These are phyloP conservation scores for Elachura formosa DNA, from an alignment of 2,113 vertebrate species.

Conservation along the genomic window DNA sequence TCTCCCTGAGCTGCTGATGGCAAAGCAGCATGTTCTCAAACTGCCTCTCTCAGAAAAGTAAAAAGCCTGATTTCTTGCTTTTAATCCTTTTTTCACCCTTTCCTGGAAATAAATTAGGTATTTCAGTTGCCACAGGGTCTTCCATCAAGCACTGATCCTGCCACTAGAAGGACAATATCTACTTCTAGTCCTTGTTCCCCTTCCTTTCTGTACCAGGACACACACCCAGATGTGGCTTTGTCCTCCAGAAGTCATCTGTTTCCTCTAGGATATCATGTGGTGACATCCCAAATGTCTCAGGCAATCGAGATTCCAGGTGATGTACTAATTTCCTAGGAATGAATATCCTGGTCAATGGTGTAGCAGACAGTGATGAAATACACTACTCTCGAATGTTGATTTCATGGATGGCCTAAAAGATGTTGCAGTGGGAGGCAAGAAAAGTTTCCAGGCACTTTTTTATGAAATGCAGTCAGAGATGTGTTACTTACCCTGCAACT, in stretches of 20 bases:
- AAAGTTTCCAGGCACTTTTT: neutral
- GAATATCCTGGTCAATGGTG: neutral
- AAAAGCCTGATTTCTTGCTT: neutral
- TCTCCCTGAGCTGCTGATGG: neutral
- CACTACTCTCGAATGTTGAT: neutral
- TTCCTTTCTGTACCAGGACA: neutral
- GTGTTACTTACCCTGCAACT: neutral
- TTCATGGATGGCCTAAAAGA: neutral
- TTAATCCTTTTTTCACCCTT: constrained; percentile 45
- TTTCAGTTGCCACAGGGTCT: neutral
- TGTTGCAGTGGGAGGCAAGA: neutral
- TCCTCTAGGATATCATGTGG: neutral
- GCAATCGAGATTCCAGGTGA: neutral
- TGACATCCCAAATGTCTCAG: neutral
- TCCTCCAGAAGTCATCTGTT: neutral
- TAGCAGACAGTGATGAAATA: neutral
- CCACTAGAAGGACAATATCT: neutral
- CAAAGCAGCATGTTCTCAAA: neutral
- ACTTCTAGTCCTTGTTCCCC: neutral
- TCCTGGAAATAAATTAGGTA: constrained; percentile 42
- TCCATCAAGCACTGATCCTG: neutral
- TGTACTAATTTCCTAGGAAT: neutral
- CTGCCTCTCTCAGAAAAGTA: neutral
- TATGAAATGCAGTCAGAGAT: neutral
- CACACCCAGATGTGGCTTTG: neutral